These are phyloP conservation scores for Theristicus caerulescens DNA, from an alignment of 2,113 vertebrate species.

Conservation along the genomic window DNA sequence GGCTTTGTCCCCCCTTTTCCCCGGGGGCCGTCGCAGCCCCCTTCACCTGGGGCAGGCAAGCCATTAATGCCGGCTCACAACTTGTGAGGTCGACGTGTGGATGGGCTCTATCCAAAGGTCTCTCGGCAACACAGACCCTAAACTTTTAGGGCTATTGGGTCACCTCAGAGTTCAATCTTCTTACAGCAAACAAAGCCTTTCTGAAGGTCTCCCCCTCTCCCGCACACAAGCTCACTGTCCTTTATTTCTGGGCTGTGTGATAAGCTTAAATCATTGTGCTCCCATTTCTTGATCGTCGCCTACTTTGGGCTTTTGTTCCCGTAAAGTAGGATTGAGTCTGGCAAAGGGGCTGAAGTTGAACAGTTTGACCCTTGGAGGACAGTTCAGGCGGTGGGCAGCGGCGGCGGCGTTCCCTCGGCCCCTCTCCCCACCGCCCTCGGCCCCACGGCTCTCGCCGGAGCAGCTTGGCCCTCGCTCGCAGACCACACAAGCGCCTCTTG, in stretches of 20 bases:
- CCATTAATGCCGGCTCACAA: neutral
- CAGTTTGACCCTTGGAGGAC: constrained; percentile 79
- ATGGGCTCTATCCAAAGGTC: constrained; percentile 44
- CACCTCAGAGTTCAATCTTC: constrained; percentile 72
- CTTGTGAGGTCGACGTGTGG: constrained; percentile 75
- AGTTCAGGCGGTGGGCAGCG: constrained; percentile 66
- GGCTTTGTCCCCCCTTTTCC: neutral
- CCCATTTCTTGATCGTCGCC: constrained; percentile 69
- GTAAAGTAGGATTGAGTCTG: constrained; percentile 67
- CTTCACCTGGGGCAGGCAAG: neutral
- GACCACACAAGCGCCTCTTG: constrained; percentile 69
- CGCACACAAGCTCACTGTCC: constrained; percentile 4
- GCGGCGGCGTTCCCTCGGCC: neutral
- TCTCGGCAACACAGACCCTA: constrained; percentile 69
- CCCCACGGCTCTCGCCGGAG: neutral
- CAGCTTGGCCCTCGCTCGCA: neutral
- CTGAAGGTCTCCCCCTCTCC: constrained; percentile 57
- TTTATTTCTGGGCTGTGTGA: constrained; percentile 69
- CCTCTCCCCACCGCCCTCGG: neutral
- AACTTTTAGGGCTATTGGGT: constrained; percentile 73
- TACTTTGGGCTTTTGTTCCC: constrained; percentile 75
- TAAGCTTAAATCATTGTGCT: constrained; percentile 74
- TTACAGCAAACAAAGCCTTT: constrained; percentile 75
- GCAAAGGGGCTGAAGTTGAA: constrained; percentile 77
- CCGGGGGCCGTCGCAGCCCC: rapidly evolving